Percentiles rank a stretch among this genome's conserved stretches.
Evolutionary conservation across 2,888 invertebrate species (phyloP).

Genomic region (Podabrus alpinus): DNA sequence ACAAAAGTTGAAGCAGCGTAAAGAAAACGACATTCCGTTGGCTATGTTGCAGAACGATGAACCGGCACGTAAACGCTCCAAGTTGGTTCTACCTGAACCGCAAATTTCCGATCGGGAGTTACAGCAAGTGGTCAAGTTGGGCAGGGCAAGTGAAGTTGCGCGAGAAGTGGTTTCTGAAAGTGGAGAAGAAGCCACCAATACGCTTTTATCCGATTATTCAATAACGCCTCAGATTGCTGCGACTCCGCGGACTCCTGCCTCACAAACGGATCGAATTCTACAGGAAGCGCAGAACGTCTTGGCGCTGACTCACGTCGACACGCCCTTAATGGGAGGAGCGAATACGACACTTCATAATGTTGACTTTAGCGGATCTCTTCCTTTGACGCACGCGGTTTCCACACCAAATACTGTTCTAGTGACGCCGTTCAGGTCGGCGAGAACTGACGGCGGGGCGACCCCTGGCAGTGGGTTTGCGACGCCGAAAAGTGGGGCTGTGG

Average conservation of each 20-base stretch:
- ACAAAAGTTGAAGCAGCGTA: conserved; percentile 90
- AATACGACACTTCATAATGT: conserved; percentile 92
- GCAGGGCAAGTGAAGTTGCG: conserved; percentile 87
- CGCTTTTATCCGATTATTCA: conserved; percentile 89
- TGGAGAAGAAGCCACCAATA: conserved; percentile 79
- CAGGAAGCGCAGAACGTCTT: conserved; percentile 99
- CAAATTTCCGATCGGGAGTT: conserved; percentile 94
- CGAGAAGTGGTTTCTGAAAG: conserved; percentile 84
- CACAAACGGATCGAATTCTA: conserved; percentile 78
- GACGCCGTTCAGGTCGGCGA: conserved; percentile 79
- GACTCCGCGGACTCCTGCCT: conserved; percentile 86
- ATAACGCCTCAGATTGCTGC: conserved; percentile 71
- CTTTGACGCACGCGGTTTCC: conserved; percentile 69
- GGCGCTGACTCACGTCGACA: conserved; percentile 97
- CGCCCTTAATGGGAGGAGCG: conserved; percentile 92
- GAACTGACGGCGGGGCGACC: conserved; percentile 67
- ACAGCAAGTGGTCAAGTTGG: conserved; percentile 90
- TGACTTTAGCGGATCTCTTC: conserved; percentile 85
- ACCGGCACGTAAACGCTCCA: conserved; percentile 90
- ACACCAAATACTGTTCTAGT: conserved; percentile 92
- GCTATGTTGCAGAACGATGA: conserved; percentile 87
- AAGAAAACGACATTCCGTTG: conserved; percentile 93
- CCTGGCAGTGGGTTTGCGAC: conserved; percentile 66
- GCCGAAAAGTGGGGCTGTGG: conserved; percentile 59
- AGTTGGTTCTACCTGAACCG: conserved; percentile 93